Conservation (phyloP, 2,888 invertebrate species). For the Pherbina coryleti region DNA sequence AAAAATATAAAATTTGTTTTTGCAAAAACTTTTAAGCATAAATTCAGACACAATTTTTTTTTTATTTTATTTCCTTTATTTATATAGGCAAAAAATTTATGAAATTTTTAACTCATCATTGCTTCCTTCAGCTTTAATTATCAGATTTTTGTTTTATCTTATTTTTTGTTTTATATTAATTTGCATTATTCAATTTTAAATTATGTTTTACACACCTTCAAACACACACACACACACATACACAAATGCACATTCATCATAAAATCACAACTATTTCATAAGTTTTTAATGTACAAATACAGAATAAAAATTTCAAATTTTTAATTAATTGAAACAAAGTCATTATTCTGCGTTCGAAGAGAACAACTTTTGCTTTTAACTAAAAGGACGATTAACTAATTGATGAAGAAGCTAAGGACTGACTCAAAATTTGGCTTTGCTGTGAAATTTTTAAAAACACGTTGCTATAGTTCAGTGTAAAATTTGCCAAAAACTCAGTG, state of each 20-base stretch:
- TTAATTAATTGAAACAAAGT: background rate
- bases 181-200: constrained; percentile 3
- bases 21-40: background rate
- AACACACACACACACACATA: constrained; percentile 16
- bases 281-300: constrained; percentile 46
- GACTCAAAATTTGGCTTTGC: no score
- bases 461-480: no score
- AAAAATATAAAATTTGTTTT: constrained; percentile 2
- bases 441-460: no score
- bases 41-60: no score
- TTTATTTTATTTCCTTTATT: no score
- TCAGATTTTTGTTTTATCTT: background rate
- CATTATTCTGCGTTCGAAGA: background rate
- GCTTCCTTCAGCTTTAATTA: no score
- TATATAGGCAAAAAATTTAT: no score
- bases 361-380: background rate
- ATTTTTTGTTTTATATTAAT: background rate
- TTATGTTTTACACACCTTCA: constrained; percentile 31
- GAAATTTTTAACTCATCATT: no score
- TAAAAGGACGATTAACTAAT: background rate
- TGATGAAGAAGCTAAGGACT: no score
- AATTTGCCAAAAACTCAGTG: no score
- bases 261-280: constrained; percentile 27
- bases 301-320: constrained; percentile 6
- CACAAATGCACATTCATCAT: constrained; percentile 32